A percentile compares a stretch with the other conserved stretches of the same genome.
These are phyloP conservation scores for Taxidea taxus DNA, from an alignment of 2,113 vertebrate genomes.

Conservation along the genomic window DNA sequence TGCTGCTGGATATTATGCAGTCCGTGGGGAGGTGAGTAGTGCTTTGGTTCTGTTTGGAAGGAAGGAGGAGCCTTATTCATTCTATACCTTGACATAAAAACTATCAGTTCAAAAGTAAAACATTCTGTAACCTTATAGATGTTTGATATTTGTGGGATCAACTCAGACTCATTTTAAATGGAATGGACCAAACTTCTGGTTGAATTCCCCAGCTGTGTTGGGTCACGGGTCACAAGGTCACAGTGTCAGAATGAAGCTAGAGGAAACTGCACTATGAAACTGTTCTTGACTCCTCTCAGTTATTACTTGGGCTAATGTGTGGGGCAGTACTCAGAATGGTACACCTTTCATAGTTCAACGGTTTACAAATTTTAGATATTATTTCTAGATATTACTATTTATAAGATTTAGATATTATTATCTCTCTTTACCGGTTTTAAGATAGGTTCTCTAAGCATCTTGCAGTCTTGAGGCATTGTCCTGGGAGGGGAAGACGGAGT, in stretches of 20 bases:
- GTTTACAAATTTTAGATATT: background rate
- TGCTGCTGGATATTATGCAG: slow-evolving; percentile 98
- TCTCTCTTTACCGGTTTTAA: background rate
- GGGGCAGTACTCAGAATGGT: background rate
- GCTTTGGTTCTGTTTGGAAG: background rate
- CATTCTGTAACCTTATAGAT: background rate
- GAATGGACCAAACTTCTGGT: background rate
- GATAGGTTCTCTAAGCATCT: background rate
- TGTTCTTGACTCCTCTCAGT: background rate
- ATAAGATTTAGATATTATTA: background rate
- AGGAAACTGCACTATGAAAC: background rate
- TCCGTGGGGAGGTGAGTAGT: slow-evolving; percentile 94
- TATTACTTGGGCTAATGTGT: background rate
- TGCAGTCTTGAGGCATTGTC: background rate
- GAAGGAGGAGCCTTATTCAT: background rate
- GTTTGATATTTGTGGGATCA: background rate
- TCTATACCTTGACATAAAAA: background rate
- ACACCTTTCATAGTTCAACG: background rate
- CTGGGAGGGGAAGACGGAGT: background rate
- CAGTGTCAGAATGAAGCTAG: background rate
- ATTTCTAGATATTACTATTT: background rate
- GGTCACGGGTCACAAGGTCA: background rate
- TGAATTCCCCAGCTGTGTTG: background rate
- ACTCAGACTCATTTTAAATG: background rate
- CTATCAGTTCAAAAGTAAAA: background rate